Evolutionary conservation across 1,140 invertebrate species (phyloP), one percentile per base, ranked within the genome.

Genomic region (Odontomachus brunneus): DNA sequence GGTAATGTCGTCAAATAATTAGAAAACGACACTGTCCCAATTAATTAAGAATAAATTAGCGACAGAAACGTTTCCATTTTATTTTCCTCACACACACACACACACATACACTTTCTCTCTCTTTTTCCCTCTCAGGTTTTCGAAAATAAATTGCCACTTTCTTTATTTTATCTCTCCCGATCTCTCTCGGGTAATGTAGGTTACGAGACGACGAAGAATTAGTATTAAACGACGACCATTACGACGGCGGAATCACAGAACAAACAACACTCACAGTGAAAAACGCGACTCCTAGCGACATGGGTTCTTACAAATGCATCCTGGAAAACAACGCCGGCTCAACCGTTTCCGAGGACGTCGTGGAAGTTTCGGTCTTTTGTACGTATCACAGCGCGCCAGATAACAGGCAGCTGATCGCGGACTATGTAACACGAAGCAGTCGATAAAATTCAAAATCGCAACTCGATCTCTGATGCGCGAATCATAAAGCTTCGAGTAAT

Each of bases 351-450:
- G 95, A 96, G 29, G 96, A 96, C 66, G 94, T 93, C 84, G 96
- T 97, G 67, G 95, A 96, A 84, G 96, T 98, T 53, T 96, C 97
- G 90, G 96, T 98, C 60, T 94, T 97, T 78, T 97, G 97, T 98
- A 95, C 96, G 97, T 96, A 90, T 72, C 26, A 57, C 15, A n/a
- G 48, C 38, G 9, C 3, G 3, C 49, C 19, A 17, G 15, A 75
- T 66, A 76, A 53, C 33, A 29, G n/a, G 3, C 49, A 15, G 33
- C 7, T 11, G 59, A 59, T 55, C 19, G 3, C n/a, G 14, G 3
- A 78, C 48, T 26, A 49, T 24, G 2, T 17, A 4, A 78, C 12
- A 59, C 4, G 24, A 1, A 55, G 11, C 26, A n/a, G 4, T 66
- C 15, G 60, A 51, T 80, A 19, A 33, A 24, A 48, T 29, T 0